A percentile compares a stretch with the other conserved stretches of the same genome.
Evolutionary conservation across 2,888 invertebrate genomes (phyloP).

Genomic region (Alcis repandata): DNA sequence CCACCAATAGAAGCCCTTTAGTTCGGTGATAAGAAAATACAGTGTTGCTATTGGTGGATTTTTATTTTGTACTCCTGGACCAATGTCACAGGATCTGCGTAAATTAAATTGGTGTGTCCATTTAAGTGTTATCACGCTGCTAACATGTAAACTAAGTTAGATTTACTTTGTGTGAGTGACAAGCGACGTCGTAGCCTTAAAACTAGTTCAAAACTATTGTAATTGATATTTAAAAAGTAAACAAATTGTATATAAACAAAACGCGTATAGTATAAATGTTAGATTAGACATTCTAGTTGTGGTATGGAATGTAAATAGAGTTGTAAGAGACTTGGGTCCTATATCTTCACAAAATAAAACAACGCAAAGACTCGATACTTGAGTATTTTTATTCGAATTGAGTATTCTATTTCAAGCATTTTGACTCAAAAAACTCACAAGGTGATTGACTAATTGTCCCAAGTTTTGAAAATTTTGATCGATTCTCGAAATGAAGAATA

Average conservation of each 20-base stretch:
- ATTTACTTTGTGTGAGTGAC: conserved; percentile 77
- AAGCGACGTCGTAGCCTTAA: conserved; percentile 84
- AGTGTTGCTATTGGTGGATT: conserved; percentile 5
- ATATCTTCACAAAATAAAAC: too few relatives aligned
- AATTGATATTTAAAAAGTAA: conserved; percentile 65
- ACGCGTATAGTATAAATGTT: conserved; percentile 75
- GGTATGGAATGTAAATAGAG: conserved; percentile 62
- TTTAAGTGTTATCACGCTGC: conserved; percentile 62
- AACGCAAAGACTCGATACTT: too few relatives aligned
- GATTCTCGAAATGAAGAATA: too few relatives aligned
- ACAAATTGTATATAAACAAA: conserved; percentile 76
- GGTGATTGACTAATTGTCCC: too few relatives aligned
- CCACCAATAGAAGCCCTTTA: neutral
- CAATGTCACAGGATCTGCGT: neutral
- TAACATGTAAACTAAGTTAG: conserved; percentile 69
- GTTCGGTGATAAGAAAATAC: neutral
- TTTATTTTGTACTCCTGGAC: neutral
- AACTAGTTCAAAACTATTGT: conserved; percentile 86
- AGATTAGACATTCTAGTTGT: conserved; percentile 71
- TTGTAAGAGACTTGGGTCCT: too few relatives aligned
- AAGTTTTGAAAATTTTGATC: conserved; percentile 43
- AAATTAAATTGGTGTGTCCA: conserved; percentile 60
- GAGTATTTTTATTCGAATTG: too few relatives aligned
- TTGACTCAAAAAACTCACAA: too few relatives aligned
- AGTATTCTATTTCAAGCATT: too few relatives aligned